phyloP scores from a whole-genome alignment of 2,888 invertebrate species.

The Cheilosia urbana region DNA sequence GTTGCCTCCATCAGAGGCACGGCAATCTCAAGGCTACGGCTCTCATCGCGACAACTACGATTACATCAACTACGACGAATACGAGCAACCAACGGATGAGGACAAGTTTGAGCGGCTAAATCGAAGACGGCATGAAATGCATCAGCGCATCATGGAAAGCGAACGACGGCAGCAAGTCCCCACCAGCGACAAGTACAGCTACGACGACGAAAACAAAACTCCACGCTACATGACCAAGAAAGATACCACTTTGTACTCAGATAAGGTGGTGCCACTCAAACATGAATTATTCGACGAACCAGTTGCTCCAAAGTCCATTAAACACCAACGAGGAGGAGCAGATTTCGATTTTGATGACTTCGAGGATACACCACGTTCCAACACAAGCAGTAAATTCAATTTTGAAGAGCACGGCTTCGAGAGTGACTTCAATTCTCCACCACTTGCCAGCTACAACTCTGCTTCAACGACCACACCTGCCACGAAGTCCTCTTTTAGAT shows the following conservation, averaged over 20 bases:
- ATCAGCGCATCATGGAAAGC: constrained; percentile 82
- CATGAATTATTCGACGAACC: constrained; percentile 76
- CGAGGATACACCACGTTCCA: constrained; percentile 81
- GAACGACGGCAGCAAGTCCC: constrained; percentile 80
- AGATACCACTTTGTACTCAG: constrained; percentile 52
- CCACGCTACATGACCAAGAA: constrained; percentile 64
- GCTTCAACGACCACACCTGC: constrained; percentile 78
- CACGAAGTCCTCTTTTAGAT: constrained; percentile 84
- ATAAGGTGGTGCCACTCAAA: constrained; percentile 74
- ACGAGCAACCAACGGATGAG: constrained; percentile 81
- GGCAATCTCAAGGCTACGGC: constrained; percentile 60
- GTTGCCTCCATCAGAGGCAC: constrained; percentile 61
- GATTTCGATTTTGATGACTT: constrained; percentile 81
- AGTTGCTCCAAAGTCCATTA: constrained; percentile 47
- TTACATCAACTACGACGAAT: constrained; percentile 81
- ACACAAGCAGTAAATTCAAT: constrained; percentile 82
- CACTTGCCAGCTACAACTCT: constrained; percentile 81
- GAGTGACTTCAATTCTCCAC: constrained; percentile 83
- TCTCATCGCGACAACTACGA: constrained; percentile 81
- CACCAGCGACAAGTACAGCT: constrained; percentile 72
- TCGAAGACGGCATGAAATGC: constrained; percentile 83
- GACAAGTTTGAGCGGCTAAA: constrained; percentile 83
- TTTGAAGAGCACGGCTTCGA: constrained; percentile 83
- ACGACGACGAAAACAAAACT: constrained; percentile 69
- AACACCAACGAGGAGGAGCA: constrained; percentile 67